Conservation (phyloP, 2,113 vertebrate species). For the Dasypus novemcinctus region DNA sequence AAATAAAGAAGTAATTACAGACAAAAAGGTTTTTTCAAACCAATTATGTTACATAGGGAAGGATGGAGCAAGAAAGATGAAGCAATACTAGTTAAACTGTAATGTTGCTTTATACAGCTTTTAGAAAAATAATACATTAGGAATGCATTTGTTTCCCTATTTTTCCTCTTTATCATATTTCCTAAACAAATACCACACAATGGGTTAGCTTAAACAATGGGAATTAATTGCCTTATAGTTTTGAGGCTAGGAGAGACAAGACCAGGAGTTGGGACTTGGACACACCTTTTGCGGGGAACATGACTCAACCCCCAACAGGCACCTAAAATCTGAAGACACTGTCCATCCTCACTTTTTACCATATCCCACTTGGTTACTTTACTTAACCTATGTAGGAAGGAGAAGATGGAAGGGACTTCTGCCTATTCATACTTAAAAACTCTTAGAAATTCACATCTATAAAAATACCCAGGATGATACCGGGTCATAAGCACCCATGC, state of each 20-base stretch:
- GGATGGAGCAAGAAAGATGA: conserved; percentile 39
- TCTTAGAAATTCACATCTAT: background rate
- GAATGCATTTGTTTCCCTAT: background rate
- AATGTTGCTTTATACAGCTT: conserved; percentile 17
- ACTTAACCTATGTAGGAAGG: background rate
- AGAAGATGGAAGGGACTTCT: background rate
- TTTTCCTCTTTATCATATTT: background rate
- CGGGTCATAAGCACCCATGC: background rate
- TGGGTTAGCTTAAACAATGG: no score
- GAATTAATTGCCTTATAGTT: no score
- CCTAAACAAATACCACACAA: no score
- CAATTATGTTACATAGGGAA: conserved; percentile 39
- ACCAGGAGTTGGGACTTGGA: no score
- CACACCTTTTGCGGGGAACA: no score
- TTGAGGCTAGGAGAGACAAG: no score
- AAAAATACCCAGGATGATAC: background rate
- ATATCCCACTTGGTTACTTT: background rate
- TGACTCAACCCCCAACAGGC: no score
- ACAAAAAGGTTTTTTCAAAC: conserved; percentile 34
- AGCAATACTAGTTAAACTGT: conserved; percentile 4
- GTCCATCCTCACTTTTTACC: background rate
- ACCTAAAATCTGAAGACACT: background rate
- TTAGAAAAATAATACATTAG: conserved; percentile 43
- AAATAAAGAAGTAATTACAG: conserved; percentile 61
- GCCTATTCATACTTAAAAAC: background rate